A percentile compares a stretch with the other conserved stretches of the same genome.
Evolutionary conservation across 2,113 vertebrate genomes (phyloP).

Genomic region (Phocoena sinus): DNA sequence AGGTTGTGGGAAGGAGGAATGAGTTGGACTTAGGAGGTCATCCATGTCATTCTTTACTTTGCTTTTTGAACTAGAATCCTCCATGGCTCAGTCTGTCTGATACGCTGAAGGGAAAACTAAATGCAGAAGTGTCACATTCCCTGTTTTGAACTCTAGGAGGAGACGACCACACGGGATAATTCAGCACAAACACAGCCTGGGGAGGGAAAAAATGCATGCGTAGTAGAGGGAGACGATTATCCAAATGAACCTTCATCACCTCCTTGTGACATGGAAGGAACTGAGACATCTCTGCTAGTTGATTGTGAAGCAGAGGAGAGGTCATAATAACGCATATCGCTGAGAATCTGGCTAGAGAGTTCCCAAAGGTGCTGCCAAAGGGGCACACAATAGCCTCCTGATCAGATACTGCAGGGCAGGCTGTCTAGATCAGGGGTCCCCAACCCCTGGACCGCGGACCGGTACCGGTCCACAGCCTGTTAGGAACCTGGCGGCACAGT

Average conservation of each 20-base stretch:
- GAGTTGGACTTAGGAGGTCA: background rate
- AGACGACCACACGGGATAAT: background rate
- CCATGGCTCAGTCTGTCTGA: background rate
- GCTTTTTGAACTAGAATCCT: background rate
- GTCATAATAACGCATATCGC: background rate
- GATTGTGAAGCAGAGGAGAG: background rate
- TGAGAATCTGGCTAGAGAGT: background rate
- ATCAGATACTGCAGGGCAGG: background rate
- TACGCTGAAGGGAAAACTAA: background rate
- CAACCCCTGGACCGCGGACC: fast-evolving
- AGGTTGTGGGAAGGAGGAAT: background rate
- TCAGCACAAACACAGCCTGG: background rate
- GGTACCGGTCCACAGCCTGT: too few species aligned
- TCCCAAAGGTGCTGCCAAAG: background rate
- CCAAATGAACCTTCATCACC: background rate
- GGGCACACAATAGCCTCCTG: background rate
- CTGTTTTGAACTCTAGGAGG: background rate
- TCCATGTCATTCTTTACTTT: background rate
- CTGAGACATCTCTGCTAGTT: background rate
- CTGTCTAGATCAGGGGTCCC: background rate
- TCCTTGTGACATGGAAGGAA: background rate
- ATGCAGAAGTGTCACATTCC: background rate
- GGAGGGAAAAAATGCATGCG: background rate
- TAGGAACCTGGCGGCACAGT: too few species aligned
- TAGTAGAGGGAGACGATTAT: background rate